Percentiles rank a stretch among this genome's conserved stretches.
phyloP scores from a whole-genome alignment of 2,888 invertebrate species.

The Drosophila vallismaia region DNA sequence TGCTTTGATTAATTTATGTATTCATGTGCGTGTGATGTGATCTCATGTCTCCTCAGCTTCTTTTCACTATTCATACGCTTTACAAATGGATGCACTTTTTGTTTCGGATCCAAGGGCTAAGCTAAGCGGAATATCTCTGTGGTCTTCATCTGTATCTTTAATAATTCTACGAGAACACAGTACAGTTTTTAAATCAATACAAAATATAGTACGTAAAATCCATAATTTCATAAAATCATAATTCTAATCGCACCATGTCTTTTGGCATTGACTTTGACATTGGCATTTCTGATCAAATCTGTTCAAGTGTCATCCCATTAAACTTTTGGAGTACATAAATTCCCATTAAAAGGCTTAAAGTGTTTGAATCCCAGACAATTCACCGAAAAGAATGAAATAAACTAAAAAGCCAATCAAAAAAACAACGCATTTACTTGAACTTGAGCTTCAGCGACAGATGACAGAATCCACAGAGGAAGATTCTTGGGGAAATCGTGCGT shows the following conservation, averaged over 20 bases:
- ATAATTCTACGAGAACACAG: neutral
- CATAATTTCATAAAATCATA: neutral
- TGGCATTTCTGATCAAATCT: slow-evolving; percentile 55
- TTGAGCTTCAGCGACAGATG: slow-evolving; percentile 57
- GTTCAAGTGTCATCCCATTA: slow-evolving; percentile 37
- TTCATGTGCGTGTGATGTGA: slow-evolving; percentile 52
- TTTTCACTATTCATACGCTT: slow-evolving; percentile 55
- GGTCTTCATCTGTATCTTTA: no score
- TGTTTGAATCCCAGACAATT: slow-evolving; percentile 40
- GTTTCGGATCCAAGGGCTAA: slow-evolving; percentile 39
- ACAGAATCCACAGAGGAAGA: slow-evolving; percentile 42
- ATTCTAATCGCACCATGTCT: neutral
- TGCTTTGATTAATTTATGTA: slow-evolving; percentile 72
- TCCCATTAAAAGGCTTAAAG: slow-evolving; percentile 69
- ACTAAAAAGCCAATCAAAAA: slow-evolving; percentile 58
- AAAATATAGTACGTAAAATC: no score
- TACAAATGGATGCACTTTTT: slow-evolving; percentile 58
- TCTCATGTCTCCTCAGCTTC: slow-evolving; percentile 33
- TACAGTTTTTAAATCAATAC: neutral
- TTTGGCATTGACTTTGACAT: slow-evolving; percentile 55
- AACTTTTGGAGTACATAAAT: slow-evolving; percentile 40
- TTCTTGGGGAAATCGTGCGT: slow-evolving; percentile 68
- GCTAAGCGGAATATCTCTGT: slow-evolving; percentile 24
- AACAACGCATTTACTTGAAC: slow-evolving; percentile 63
- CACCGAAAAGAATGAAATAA: slow-evolving; percentile 35